A percentile compares a stretch with the other conserved stretches of the same genome.
Evolutionary conservation across 2,113 vertebrate genomes (phyloP).

Genomic region (Xenus cinereus): DNA sequence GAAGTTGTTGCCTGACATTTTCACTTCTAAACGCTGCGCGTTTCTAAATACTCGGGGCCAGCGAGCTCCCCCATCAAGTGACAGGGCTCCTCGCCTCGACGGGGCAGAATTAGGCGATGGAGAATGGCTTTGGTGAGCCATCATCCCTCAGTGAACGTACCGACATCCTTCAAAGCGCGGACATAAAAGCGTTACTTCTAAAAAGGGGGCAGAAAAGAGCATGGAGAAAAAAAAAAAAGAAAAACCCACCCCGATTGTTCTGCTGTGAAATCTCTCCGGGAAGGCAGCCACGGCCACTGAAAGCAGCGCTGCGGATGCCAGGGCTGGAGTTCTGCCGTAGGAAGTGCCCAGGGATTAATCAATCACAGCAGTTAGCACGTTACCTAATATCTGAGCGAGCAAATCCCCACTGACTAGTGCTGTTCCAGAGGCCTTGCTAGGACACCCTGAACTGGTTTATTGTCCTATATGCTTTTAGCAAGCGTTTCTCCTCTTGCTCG

Average conservation of each 20-base stretch:
- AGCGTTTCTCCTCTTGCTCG: not conserved
- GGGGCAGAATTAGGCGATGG: not conserved
- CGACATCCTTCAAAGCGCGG: not conserved
- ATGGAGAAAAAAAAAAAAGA: not conserved
- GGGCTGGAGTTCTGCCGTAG: not conserved
- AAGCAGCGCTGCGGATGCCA: not conserved
- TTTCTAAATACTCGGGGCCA: not conserved
- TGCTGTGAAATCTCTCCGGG: not conserved
- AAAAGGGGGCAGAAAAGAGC: not conserved
- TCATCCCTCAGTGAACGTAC: not conserved
- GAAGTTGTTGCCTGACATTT: not conserved
- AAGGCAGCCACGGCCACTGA: not conserved
- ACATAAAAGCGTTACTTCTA: not conserved
- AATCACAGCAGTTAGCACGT: not conserved
- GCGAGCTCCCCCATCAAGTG: not conserved
- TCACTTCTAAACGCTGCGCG: not conserved
- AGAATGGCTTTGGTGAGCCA: not conserved
- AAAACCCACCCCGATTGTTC: fast-evolving
- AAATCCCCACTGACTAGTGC: not conserved
- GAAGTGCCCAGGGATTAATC: not conserved
- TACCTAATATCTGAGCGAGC: not conserved
- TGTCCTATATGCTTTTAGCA: not conserved
- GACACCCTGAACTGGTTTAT: slow-evolving; percentile 4
- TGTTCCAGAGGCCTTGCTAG: not conserved
- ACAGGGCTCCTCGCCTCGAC: not conserved